Evolutionary conservation across 2,113 vertebrate species (phyloP).

Genomic region (Myotis brandtii): DNA sequence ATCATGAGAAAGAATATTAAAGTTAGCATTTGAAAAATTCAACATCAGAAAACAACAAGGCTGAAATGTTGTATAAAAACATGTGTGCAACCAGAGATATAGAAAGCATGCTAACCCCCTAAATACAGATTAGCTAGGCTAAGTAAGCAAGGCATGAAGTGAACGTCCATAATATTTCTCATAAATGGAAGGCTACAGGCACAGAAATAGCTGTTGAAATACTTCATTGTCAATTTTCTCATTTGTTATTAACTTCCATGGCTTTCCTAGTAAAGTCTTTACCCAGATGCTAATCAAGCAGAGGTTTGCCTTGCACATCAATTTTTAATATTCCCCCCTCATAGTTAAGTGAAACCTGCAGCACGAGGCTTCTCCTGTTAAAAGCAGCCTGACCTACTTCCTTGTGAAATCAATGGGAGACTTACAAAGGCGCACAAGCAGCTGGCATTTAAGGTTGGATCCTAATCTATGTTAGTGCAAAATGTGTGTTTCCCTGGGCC

Average conservation of each 20-base stretch:
- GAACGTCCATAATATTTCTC: not conserved
- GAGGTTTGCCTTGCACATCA: conserved; percentile 84
- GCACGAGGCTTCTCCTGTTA: conserved; percentile 76
- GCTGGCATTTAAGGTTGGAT: conserved; percentile 65
- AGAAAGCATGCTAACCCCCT: not conserved
- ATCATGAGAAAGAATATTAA: not conserved
- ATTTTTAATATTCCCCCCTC: conserved; percentile 85
- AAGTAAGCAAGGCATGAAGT: not conserved
- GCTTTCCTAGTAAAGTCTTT: conserved; percentile 75
- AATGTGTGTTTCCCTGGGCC: not conserved
- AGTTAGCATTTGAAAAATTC: conserved; percentile 31
- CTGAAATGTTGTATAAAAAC: not conserved
- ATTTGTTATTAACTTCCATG: conserved; percentile 58
- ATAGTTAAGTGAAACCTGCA: conserved; percentile 80
- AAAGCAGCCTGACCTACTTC: conserved; percentile 86
- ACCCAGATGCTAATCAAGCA: conserved; percentile 83
- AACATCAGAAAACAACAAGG: not conserved
- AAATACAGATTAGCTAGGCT: not conserved
- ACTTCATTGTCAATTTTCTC: conserved; percentile 29
- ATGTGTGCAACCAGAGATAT: not conserved
- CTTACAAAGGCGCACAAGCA: conserved; percentile 56
- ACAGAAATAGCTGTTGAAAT: not conserved
- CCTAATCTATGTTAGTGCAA: not conserved
- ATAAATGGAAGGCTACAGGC: not conserved
- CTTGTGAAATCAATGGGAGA: conserved; percentile 82